These are phyloP conservation scores for Rhagologus leucostigma DNA, from an alignment of 2,113 vertebrate genomes.

Conservation along the genomic window DNA sequence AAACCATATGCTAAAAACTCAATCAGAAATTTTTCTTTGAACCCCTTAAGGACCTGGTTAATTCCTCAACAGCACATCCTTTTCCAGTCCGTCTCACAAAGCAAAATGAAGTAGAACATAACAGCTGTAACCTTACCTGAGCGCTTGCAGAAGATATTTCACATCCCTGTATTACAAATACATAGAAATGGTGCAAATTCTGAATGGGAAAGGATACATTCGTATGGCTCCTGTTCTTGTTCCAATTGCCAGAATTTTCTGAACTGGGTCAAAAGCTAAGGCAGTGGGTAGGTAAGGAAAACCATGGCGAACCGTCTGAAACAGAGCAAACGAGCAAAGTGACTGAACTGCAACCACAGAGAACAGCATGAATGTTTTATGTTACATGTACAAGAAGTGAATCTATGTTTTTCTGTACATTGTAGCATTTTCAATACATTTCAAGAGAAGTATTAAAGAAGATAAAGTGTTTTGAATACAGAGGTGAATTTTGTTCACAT, in stretches of 20 bases:
- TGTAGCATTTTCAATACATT: background rate
- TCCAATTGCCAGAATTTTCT: slow-evolving; percentile 95
- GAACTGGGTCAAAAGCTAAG: slow-evolving; percentile 95
- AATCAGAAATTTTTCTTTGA: background rate
- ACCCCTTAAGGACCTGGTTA: background rate
- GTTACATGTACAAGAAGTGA: background rate
- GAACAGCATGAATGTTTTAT: background rate
- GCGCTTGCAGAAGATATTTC: background rate
- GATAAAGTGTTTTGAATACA: background rate
- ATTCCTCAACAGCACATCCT: background rate
- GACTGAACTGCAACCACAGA: background rate
- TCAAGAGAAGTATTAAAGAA: background rate
- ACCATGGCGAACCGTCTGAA: slow-evolving; percentile 95
- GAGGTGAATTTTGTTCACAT: background rate
- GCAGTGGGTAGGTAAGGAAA: slow-evolving; percentile 94
- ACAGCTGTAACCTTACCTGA: slow-evolving; percentile 51
- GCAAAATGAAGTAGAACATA: background rate
- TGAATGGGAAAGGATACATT: slow-evolving; percentile 91
- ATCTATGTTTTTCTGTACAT: background rate
- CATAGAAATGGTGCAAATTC: background rate
- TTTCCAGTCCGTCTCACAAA: background rate
- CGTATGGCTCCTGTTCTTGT: slow-evolving; percentile 91
- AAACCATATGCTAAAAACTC: background rate
- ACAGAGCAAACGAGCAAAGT: slow-evolving; percentile 43
- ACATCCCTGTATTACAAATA: background rate